Evolutionary conservation across 2,888 invertebrate species (phyloP), one percentile per base, ranked within the genome.

Genomic region (Gymnosoma rotundatum): DNA sequence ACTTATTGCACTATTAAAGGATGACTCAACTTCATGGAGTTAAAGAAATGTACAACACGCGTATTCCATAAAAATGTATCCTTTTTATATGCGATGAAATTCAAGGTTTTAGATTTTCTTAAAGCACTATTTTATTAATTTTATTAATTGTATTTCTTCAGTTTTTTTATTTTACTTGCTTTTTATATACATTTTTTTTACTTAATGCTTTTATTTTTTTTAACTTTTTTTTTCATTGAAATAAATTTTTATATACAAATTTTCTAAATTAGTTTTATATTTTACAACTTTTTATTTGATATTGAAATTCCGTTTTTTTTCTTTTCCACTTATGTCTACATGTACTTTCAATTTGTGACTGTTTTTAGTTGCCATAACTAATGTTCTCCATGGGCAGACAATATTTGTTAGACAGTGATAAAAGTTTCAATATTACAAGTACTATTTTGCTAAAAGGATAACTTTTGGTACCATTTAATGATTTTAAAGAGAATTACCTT

Each of bases 1-100:
- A 45, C n/a, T 18, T 76, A 76, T 80, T 79, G 69, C 79, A 79
- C 79, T 80, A 69, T 67, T 76, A 78, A 61, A 32, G 42, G 73
- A 84, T 84, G 84, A 84, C 84, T 84, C 84, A 84, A 84, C 84
- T 81, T 58, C 20, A 60, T 58, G 54, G 42, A 75, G 64, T 75
- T 38, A 56, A 70, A 75, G 54, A 75, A 58, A 56, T 25, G 61
- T 69, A 70, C 69, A 78, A 70, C 61, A 54, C 42, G 61, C 69
- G 64, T 72, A 50, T 58, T n/a, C 42, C 20, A 48, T 64, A 54
- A 81, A 80, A 84, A 80, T 66, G 69, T 78, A 84, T 60, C 58
- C 70, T 73, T 76, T 83, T 78, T 64, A n/a, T 72, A 61, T n/a
- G 58, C 25, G 7, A 38, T 45, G 56, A 83, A 75, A 78, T 80